Base-by-base conservation (phyloP, 2,113 vertebrate genomes). In the Nothocercus julius region DNA sequence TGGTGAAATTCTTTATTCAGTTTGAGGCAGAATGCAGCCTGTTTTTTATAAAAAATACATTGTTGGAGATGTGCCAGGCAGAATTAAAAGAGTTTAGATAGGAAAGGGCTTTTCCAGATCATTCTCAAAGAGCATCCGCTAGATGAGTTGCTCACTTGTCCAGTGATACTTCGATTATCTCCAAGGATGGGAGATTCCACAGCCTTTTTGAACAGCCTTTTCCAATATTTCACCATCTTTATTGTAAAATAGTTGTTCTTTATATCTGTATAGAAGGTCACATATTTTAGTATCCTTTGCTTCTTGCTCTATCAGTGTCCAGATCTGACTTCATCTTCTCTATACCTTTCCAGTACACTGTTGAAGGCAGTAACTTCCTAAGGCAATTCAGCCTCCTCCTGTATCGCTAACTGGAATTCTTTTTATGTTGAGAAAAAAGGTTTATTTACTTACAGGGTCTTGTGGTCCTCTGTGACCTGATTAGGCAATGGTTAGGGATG, bases 1-100 rank as follows among this genome's bases (percentile, higher is more conserved):
- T 30, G 27, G 25, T 5, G 17, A 8, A 34, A 3, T 34, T 66
- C 18, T 49, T 4, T n/a, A 44, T 7, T 18, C 30, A 25, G n/a
- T 25, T 74, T 0, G 0, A 18, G 16, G 5, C 6, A 42, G 7
- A 13, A 30, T 42, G 27, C 16, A 8, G 13, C 38, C 49, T 49
- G 49, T 63, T 0, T 1, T 0, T 32, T 42, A n/a, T 12, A 19
- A 2, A 36, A 36, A 49, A 5, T 13, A 44, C 1, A 19, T 3
- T 69, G 21, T 36, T 14, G 15, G 38, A 13, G 34, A 10, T 10
- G 25, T 40, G 1, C 34, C 34, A 32, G 32, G 3, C 28, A 66
- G 28, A 44, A 11, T 20, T 2, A 3, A 18, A 25, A 19, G 15
- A 63, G 4, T 36, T 73, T 3, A 5, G 19, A 30, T 13, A 10